Base-by-base conservation (phyloP, 2,113 vertebrate species). In the Megaleporinus macrocephalus region DNA sequence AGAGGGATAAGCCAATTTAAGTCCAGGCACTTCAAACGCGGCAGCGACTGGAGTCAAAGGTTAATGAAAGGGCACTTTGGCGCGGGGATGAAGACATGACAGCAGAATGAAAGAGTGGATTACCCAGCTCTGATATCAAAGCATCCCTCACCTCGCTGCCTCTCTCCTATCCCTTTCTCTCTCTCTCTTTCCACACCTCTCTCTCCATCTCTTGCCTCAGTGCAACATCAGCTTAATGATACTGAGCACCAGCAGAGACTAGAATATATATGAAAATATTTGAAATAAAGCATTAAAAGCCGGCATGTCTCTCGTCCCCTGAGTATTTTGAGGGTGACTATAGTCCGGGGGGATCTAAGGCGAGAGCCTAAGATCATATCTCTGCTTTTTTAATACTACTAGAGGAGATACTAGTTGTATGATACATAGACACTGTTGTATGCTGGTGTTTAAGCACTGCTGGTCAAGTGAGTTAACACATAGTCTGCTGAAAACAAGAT, bases 71-170 rank as follows among this genome's bases (percentile, higher is more conserved):
- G 85, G 76, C 83, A 81, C 85, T 65, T 75, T 61, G 79, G 83
- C 36, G 36, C 59, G 71, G 75, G 65, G 76, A 86, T 85, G 86
- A 86, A 87, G 84, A 87, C 79, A 78, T 83, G 36, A 79, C 83
- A 78, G 77, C 65, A 47, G 73, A 78, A 84, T 76, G 82, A 82
- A 85, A 87, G 84, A 59, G 29, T 79, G 88, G 85, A 88, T 89
- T 88, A 88, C 79, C 71, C 49, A 83, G 79, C 83, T 84, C 79
- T 73, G n/a, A 84, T 83, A 86, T 88, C 86, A 86, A 89, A 89
- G 84, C 77, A 61, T 78, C 71, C 41, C 49, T 69, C 66, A 22
- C 36, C 68, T 36, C 22, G 18, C 33, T 33, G 24, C 55, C 69
- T 76, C 69, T 55, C 41, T 69, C 63, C 51, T 74, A 74, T 76